Conservation (phyloP, 2,113 vertebrate species). For the Zeus faber region DNA sequence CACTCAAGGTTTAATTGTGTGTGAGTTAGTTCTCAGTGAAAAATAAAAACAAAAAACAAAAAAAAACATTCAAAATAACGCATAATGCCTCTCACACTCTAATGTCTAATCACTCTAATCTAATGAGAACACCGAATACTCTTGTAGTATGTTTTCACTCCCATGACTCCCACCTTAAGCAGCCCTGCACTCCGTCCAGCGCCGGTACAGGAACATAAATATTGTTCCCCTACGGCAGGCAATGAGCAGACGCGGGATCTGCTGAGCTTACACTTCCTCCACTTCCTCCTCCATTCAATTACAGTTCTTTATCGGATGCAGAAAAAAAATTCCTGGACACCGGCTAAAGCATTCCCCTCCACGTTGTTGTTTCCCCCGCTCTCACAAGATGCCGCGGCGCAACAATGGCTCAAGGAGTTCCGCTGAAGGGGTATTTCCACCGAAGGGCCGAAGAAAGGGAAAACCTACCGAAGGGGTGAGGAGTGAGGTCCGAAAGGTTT, state of each 20-base stretch:
- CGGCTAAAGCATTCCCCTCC: conserved; percentile 34
- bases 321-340: conserved; percentile 65
- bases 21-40: no score
- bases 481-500: conserved; percentile 23
- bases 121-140: no score
- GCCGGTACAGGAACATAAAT: conserved; percentile 58
- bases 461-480: conserved; percentile 23
- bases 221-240: conserved; percentile 50
- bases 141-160: no score
- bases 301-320: conserved; percentile 62
- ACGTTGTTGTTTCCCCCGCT: conserved; percentile 36
- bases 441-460: conserved; percentile 21
- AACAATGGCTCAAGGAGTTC: conserved; percentile 51
- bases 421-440: conserved; percentile 23
- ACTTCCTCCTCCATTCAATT: conserved; percentile 75
- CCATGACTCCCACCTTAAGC: conserved; percentile 2
- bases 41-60: no score
- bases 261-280: conserved; percentile 67
- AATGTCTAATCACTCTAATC: no score
- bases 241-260: conserved; percentile 39
- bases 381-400: conserved; percentile 16
- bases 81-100: no score
- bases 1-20: no score
- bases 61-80: no score
- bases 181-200: conserved; percentile 37